Conservation (phyloP, 1,140 invertebrate genomes). For the Leptinotarsa defecta region DNA sequence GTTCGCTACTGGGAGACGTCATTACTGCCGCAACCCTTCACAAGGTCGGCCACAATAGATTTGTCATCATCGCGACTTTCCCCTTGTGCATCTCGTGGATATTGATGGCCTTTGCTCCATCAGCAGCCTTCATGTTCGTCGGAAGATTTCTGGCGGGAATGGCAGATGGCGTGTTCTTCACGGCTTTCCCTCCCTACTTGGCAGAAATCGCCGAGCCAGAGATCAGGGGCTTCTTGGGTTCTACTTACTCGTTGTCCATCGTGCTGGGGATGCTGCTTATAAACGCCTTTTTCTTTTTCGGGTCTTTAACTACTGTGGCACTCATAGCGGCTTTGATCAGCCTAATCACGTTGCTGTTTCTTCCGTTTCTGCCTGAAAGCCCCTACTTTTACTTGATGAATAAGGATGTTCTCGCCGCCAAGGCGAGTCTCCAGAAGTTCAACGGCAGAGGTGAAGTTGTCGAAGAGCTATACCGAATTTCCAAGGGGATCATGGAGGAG, state of each 20-base stretch:
- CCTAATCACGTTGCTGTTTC: conserved; percentile 65
- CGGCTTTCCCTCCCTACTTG: conserved; percentile 68
- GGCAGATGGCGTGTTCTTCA: conserved; percentile 69
- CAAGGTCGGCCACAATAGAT: conserved; percentile 69
- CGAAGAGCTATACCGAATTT: conserved; percentile 66
- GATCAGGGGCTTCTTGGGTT: conserved; percentile 63
- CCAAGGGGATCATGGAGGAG: conserved; percentile 51
- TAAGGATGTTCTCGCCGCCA: conserved; percentile 64
- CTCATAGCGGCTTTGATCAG: conserved; percentile 64
- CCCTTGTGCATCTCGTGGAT: conserved; percentile 70
- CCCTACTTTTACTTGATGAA: conserved; percentile 71
- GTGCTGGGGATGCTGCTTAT: conserved; percentile 70
- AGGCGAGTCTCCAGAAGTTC: conserved; percentile 65
- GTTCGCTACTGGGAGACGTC: conserved; percentile 10
- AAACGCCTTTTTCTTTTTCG: conserved; percentile 68
- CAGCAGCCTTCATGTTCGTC: conserved; percentile 61
- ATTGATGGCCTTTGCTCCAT: conserved; percentile 63
- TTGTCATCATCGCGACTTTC: conserved; percentile 65
- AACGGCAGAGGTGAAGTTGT: conserved; percentile 64
- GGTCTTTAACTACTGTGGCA: conserved; percentile 63
- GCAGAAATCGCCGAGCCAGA: conserved; percentile 70
- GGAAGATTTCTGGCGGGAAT: conserved; percentile 63
- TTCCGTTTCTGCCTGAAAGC: conserved; percentile 77
- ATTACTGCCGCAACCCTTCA: conserved; percentile 33
- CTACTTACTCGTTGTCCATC: conserved; percentile 33